phyloP scores from a whole-genome alignment of 2,113 vertebrate species.

The Mobula birostris region DNA sequence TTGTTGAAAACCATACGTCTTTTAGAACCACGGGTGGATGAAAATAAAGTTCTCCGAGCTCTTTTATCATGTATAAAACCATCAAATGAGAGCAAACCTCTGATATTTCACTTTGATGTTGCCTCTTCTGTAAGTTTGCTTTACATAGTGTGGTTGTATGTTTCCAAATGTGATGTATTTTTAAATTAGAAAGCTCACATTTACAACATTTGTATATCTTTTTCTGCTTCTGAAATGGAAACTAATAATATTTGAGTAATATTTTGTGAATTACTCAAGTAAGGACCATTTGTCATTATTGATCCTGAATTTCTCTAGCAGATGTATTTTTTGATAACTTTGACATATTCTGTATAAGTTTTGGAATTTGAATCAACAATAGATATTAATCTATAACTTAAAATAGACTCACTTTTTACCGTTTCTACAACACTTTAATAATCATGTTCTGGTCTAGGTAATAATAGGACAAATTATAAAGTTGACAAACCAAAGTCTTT shows the following conservation, averaged over 20 bases:
- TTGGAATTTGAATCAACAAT: too few relatives aligned
- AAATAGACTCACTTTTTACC: too few relatives aligned
- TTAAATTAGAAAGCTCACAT: not conserved
- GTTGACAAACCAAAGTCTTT: too few relatives aligned
- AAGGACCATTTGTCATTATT: not conserved
- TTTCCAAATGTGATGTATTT: not conserved
- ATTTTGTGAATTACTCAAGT: not conserved
- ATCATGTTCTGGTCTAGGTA: too few relatives aligned
- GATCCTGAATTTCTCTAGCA: not conserved
- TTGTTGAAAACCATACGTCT: slow-evolving; percentile 70
- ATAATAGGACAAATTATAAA: too few relatives aligned
- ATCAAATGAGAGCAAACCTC: slow-evolving; percentile 48
- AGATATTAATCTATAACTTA: too few relatives aligned
- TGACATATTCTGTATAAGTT: not conserved
- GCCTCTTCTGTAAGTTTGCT: slow-evolving; percentile 76
- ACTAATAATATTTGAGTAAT: not conserved
- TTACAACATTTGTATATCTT: not conserved
- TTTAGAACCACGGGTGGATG: slow-evolving; percentile 70
- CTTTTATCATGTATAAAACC: slow-evolving; percentile 60
- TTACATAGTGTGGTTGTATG: not conserved
- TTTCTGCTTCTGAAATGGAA: not conserved
- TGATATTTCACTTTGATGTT: slow-evolving; percentile 83
- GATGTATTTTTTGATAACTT: not conserved
- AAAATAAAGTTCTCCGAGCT: slow-evolving; percentile 63
- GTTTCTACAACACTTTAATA: too few relatives aligned